Evolutionary conservation across 2,797 vertebrate genomes (phyloP).

Genomic region (Smutsia gigantea): DNA sequence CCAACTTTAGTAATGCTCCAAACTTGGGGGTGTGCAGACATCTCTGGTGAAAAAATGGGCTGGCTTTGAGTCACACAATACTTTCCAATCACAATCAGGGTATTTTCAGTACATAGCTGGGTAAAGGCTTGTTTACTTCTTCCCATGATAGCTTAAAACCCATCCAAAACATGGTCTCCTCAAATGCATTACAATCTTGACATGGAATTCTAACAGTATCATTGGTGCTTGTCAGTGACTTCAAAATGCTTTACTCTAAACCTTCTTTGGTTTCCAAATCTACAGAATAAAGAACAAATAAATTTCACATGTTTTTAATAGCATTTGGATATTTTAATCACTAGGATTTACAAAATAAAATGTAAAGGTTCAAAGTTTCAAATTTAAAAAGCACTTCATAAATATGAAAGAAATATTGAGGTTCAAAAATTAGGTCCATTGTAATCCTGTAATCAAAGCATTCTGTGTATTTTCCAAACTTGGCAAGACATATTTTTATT

Average conservation of each 20-base stretch:
- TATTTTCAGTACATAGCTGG: neutral
- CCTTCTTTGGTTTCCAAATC: neutral
- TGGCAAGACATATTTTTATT: slow-evolving; percentile 61
- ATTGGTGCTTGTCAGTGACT: neutral
- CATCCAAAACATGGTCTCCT: neutral
- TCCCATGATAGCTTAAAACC: neutral
- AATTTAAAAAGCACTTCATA: slow-evolving; percentile 22
- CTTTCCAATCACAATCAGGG: neutral
- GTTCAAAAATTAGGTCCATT: slow-evolving; percentile 2
- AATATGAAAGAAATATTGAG: slow-evolving; percentile 45
- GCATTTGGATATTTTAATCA: slow-evolving; percentile 8
- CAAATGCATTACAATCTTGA: neutral
- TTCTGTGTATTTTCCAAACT: slow-evolving; percentile 47
- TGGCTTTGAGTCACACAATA: neutral
- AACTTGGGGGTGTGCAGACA: neutral
- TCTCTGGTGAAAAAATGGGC: neutral
- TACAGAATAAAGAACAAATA: neutral
- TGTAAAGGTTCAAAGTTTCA: neutral
- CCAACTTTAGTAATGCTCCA: neutral
- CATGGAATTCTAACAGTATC: neutral
- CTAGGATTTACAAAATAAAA: neutral
- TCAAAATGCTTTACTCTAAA: slow-evolving; percentile 35
- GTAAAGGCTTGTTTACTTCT: neutral
- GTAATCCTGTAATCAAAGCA: slow-evolving; percentile 25
- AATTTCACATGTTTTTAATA: neutral